Base-by-base conservation (phyloP, 2,888 invertebrate species). In the Crossocerus cetratus region DNA sequence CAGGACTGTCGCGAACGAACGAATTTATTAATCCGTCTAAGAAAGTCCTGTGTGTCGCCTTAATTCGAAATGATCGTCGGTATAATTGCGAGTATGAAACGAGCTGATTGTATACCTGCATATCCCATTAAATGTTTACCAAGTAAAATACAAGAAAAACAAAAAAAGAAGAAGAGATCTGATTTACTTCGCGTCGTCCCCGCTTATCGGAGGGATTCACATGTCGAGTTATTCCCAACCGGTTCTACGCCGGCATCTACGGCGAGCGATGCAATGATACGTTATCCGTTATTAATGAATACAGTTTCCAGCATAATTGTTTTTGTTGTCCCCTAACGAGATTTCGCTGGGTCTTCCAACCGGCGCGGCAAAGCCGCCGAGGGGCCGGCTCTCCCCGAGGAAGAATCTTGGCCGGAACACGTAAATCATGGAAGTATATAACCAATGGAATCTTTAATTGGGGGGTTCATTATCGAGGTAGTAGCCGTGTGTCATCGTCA, bases 231-330 rank as follows among this genome's bases (percentile, higher is more conserved):
- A 75, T 77, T 49, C 71, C 58, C 64, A 75, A 81, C 81, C 81
- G 81, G 81, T 81, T 81, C 67, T 68, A 67, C 73, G 21, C 59
- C 63, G 70, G 72, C 81, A 81, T 79, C 77, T 80, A 42, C 74
- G 73, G 63, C 65, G 59, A 56, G 61, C 81, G 81, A 81, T 77
- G 74, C 78, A 74, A 78, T 68, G 81, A 81, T 81, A 81, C 74
- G 75, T 67, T 64, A 77, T 69, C 71, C 77, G 72, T 81, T 81
- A 81, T 81, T 81, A 81, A 81, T 81, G 81, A 73, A 77, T 72
- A 77, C 79, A 64, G 72, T 81, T 81, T 81, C 75, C 81, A 75
- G 73, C 42, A 77, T 72, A 77, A 76, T 74, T 76, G 72, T 65
- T 77, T 77, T 74, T 81, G 77, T 65, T 66, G 66, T 74, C 64